Evolutionary conservation across 2,888 invertebrate species (phyloP), one percentile per base, ranked within the genome.

Genomic region (Polymixis flavicincta): DNA sequence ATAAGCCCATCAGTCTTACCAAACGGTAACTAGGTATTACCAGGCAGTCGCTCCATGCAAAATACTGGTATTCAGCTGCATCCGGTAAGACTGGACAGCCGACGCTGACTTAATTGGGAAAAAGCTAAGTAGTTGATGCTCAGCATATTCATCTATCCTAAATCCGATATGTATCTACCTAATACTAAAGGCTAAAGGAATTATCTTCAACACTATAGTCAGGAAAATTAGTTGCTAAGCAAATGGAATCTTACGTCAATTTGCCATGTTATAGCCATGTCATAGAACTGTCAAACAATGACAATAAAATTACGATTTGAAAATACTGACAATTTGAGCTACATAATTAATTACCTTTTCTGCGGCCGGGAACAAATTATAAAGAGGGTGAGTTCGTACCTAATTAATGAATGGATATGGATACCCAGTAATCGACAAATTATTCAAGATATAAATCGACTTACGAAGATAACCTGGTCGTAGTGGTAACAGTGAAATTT

Each of bases 351-450:
- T 32, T 65, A 32, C 11, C 22, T 32, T 50, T 14, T 14, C 50
- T 17, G 50, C 32, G 65, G 17, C 28, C 22, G 17, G 28, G 7
- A 17, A 74, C 19, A 42, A n/a, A 67, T 17, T 54, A 42, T 28
- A 52, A 42, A 63, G 37, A 57, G 55, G 28, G 22, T 37, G 45
- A 50, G 50, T 64, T n/a, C n/a, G n/a, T n/a, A 11, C 19, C 57
- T 57, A 57, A 28, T 64, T 57, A 65, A 59, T 74, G 4, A 42
- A 28, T 74, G 6, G 45, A 25, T 48, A 22, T 4, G 32, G 37
- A 28, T 64, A 55, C 17, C 9, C 48, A 13, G 9, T n/a, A 19
- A 50, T 14, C 17, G 11, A 50, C n/a, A n/a, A 42, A 54, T 64
- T 42, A 60, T n/a, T 60, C 52, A 25, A 73, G n/a, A 45, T 42